These are phyloP conservation scores for Linyphia triangularis DNA, from an alignment of 2,888 invertebrate species.

Conservation along the genomic window DNA sequence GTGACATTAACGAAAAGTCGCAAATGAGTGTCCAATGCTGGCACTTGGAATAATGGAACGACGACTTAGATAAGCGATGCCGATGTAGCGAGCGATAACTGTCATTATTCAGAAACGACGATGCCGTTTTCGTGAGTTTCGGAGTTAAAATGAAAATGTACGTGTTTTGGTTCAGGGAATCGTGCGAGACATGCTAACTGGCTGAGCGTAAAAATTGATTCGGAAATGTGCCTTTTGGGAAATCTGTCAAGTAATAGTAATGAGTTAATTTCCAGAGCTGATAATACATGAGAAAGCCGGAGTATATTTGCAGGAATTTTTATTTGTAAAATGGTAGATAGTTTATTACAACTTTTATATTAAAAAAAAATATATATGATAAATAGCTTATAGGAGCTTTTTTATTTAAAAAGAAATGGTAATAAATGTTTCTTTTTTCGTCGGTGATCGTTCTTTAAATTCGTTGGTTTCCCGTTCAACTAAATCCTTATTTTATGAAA, in stretches of 20 bases:
- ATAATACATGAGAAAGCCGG: neutral
- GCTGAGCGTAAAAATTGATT: conserved; percentile 37
- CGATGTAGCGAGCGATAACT: conserved; percentile 32
- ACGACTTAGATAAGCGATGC: conserved; percentile 21
- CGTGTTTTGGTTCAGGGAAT: neutral
- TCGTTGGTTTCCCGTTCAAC: no score
- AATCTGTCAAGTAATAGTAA: conserved; percentile 40
- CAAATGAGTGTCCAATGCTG: conserved; percentile 18
- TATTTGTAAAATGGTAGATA: no score
- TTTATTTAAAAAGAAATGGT: no score
- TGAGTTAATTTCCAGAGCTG: conserved; percentile 10
- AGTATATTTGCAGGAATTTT: no score
- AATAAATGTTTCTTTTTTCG: no score
- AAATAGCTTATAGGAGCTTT: no score
- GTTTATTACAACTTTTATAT: no score
- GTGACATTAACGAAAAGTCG: conserved; percentile 44
- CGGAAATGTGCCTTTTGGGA: conserved; percentile 29
- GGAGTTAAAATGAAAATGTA: conserved; percentile 36
- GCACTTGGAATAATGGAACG: conserved; percentile 21
- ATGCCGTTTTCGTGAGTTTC: neutral
- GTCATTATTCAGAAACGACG: conserved; percentile 35
- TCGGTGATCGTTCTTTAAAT: no score
- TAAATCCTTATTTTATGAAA: no score
- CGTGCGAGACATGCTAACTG: neutral
- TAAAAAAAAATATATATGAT: no score